Evolutionary conservation across 2,113 vertebrate genomes (phyloP).

Genomic region (Chiloscyllium plagiosum): DNA sequence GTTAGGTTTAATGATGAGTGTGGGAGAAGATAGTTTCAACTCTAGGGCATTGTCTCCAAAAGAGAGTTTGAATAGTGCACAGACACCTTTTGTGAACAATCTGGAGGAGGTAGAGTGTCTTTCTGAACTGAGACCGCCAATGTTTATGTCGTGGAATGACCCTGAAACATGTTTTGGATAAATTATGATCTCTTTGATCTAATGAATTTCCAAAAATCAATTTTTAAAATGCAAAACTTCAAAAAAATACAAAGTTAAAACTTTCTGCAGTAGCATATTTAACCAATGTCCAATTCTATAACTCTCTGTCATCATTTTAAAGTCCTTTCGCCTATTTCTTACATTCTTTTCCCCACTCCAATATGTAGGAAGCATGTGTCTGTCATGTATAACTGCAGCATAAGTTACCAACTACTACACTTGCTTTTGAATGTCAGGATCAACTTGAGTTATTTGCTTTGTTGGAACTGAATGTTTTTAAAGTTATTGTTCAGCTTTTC

Average conservation of each 20-base stretch:
- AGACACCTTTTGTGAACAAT: not conserved
- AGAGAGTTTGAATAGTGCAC: not conserved
- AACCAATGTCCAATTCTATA: not conserved
- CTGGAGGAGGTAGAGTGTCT: not conserved
- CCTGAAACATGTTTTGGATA: not conserved
- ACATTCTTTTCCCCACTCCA: not conserved
- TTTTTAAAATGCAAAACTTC: not conserved
- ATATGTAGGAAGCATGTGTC: not conserved
- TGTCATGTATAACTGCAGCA: not conserved
- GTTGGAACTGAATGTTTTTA: not conserved
- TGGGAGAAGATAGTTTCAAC: not conserved
- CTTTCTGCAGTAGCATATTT: not conserved
- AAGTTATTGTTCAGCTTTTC: slow-evolving; percentile 1
- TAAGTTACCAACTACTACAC: not conserved
- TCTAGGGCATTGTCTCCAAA: not conserved
- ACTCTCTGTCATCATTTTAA: not conserved
- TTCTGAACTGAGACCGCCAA: not conserved
- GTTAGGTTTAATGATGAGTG: not conserved
- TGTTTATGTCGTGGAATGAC: not conserved
- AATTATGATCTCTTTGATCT: not conserved
- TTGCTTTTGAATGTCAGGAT: not conserved
- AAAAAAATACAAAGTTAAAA: not conserved
- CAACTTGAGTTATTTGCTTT: not conserved
- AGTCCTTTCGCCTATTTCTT: not conserved
- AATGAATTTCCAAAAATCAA: not conserved